phyloP scores from a whole-genome alignment of 2,113 vertebrate genomes.

The Toxotes chatareus region DNA sequence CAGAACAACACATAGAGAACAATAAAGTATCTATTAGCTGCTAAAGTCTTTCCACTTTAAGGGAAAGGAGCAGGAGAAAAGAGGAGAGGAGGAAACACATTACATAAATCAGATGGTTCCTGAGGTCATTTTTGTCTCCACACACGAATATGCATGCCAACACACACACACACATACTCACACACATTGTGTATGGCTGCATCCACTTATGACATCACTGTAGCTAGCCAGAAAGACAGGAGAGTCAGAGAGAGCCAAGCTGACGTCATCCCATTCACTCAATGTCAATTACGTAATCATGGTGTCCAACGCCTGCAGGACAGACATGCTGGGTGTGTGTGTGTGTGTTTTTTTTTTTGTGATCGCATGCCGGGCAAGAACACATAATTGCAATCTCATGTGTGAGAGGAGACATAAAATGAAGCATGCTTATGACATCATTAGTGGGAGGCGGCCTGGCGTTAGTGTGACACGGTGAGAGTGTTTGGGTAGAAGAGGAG shows the following conservation, averaged over 20 bases:
- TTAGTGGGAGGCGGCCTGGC: constrained; percentile 47
- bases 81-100: constrained; percentile 45
- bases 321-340: constrained; percentile 8
- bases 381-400: constrained; percentile 77
- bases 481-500: constrained; percentile 59
- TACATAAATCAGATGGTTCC: constrained; percentile 63
- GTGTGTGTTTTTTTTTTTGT: not conserved
- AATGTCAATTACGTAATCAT: constrained; percentile 80
- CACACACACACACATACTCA: constrained; percentile 33
- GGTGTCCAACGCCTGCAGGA: constrained; percentile 70
- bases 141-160: constrained; percentile 37
- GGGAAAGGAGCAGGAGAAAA: not conserved
- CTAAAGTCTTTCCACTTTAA: constrained; percentile 46
- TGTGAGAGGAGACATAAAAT: constrained; percentile 60
- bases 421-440: constrained; percentile 75
- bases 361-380: constrained; percentile 50
- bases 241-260: constrained; percentile 61
- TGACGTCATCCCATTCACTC: constrained; percentile 80
- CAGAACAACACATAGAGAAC: constrained; percentile 6
- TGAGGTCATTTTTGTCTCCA: constrained; percentile 63
- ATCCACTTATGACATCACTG: constrained; percentile 79
- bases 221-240: constrained; percentile 71
- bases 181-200: constrained; percentile 51
- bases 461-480: constrained; percentile 48
- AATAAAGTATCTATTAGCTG: constrained; percentile 35